Evolutionary conservation across 2,113 vertebrate species (phyloP), one percentile per base, ranked within the genome.

Genomic region (Uria aalge): DNA sequence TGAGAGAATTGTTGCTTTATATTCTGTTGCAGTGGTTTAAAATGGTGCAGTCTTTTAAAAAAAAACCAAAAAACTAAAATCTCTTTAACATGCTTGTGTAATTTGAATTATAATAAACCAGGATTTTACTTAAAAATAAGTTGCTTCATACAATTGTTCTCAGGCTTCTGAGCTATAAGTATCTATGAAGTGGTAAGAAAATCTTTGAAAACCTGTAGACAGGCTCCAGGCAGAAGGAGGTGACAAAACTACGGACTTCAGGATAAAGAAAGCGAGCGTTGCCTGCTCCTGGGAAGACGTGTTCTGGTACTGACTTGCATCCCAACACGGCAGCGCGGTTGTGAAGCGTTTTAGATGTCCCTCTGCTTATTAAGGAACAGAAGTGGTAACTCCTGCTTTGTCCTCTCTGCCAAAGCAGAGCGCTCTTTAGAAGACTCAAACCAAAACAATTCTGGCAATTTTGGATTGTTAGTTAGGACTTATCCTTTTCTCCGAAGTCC

Each of bases 31-130:
- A 2, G 52, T 73, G 57, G 8, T 81, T 95, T 84, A 12, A 77
- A 88, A 56, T 52, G 45, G 9, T 36, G 15, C 38, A 8, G 8
- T 80, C 64, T 80, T 74, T 8, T 40, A 40, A 3, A 52, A 64
- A 72, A 56, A 48, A 32, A 23, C 2, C 23, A n/a, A 8, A 4
- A 20, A 81, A 8, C n/a, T 84, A 8, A 77, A 78, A 73, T 43
- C 17, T 84, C 60, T 79, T 64, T 34, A 63, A 45, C 3, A 0
- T 72, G 72, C 71, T 90, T 71, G 26, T 93, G 48, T 36, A 57
- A 80, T 30, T 83, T 68, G 68, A 73, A 24, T 82, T n/a, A 7
- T 24, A 96, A 94, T 88, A 94, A 97, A 93, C 9, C 12, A 45
- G 8, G 36, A 77, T 76, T 95, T 92, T 91, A n/a, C 52, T 90